Evolutionary conservation across 2,797 vertebrate species (phyloP), one percentile per base, ranked within the genome.

Genomic region (Cossypha heuglini): DNA sequence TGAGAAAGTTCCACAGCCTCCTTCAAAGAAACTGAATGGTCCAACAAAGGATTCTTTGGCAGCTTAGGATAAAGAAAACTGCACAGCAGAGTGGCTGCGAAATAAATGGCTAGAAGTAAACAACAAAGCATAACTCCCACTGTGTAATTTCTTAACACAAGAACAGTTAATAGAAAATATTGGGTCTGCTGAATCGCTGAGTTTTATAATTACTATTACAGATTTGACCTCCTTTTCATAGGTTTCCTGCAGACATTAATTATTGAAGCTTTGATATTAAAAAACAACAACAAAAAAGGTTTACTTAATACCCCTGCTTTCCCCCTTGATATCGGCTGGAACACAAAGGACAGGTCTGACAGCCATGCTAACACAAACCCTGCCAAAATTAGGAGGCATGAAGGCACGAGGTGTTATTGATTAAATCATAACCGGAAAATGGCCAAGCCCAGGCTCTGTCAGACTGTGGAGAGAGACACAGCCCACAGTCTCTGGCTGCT

Each of bases 351-450:
- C 75, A 72, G 25, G 57, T 86, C 78, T 91, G 73, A 86, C 61
- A 77, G 69, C 38, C 57, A 48, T 6, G 25, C 57, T 90, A 79
- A 71, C 28, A 46, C 40, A 93, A 89, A 58, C 42, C 15, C 54
- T 86, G 68, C 28, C 78, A 88, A 93, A 93, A 95, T 72, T 77
- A 79, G 87, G 69, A 95, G 49, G 58, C 80, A 87, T 29, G 79
- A 92, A 92, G 84, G 42, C 71, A 93, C 2, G 1, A 76, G 9
- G 15, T 80, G 68, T 45, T 91, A 93, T 73, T 91, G 89, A 92
- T 92, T 83, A 95, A 94, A 91, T 71, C 81, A 83, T 71, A 93
- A 93, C 46, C 16, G 66, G 81, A 93, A 93, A 93, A 89, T 21
- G 72, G 89, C n/a, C 89, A 75, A 66, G 69, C 72, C 75, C 58